Base-by-base conservation (phyloP, 2,888 invertebrate species). In the Megastigmus dorsalis region DNA sequence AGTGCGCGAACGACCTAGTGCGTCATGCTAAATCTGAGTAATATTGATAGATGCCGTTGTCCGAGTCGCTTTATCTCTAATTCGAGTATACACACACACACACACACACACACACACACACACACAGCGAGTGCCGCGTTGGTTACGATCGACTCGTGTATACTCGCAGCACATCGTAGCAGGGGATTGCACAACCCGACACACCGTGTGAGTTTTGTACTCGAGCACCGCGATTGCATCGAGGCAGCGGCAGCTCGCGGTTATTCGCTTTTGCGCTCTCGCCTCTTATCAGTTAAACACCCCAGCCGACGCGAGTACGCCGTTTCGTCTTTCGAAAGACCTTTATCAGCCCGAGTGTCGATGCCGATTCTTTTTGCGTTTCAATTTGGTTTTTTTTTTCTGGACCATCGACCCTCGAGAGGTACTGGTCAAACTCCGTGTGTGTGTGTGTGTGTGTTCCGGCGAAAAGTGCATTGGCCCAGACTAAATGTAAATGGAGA, bases 201-300 rank as follows among this genome's bases (percentile, higher is more conserved):
- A n/a, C n/a, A 9, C 23, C 9, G 36, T n/a, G 30, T 3, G 48
- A 41, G 30, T 30, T 20, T 33, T 43, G 0, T n/a, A n/a, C n/a
- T 41, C n/a, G 20, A n/a, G n/a, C n/a, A n/a, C n/a, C 36, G 30
- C 76, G 74, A 77, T 77, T 71, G 75, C 77, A 75, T 76, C 74
- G 60, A 13, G 63, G 4, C 15, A n/a, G 30, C 74, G 76, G 78
- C 68, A 75, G 66, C 50, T 76, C 72, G 30, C 74, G 76, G 78
- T 66, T 75, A 62, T 54, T 76, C 72, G 78, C 78, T 70, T 77
- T 77, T n/a, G n/a, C n/a, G n/a, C n/a, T n/a, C n/a, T 38, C 30
- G 41, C 45, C n/a, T 20, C 79, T 79, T 80, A 81, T 81, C 80
- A 77, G 81, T 79, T 79, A 79, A 80, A 76, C 77, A 77, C 79